Percentiles rank a stretch among this genome's conserved stretches.
Conservation (phyloP, 2,113 vertebrate genomes). For the Leptodactylus fuscus region DNA sequence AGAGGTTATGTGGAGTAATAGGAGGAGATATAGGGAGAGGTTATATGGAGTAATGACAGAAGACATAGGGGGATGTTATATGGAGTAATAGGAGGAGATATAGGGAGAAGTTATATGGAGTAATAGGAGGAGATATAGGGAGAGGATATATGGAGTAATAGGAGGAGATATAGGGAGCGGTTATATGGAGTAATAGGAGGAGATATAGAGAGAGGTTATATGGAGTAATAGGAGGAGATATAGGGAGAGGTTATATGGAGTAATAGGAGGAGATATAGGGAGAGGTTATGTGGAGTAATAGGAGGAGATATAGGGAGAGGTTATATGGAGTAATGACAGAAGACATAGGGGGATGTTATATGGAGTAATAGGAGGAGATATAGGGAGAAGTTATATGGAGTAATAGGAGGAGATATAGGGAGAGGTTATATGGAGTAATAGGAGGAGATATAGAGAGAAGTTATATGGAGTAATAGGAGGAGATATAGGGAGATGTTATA, state of each 20-base stretch:
- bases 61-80: background rate
- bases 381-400: background rate
- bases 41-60: background rate
- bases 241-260: no score
- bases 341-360: background rate
- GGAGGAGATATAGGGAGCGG: background rate
- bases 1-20: background rate
- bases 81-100: background rate
- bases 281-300: no score
- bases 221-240: background rate
- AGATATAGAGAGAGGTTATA: background rate
- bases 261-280: no score
- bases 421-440: no score
- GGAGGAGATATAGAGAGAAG: background rate
- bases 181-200: slow-evolving; percentile 6
- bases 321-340: no score
- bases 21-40: background rate
- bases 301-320: no score
- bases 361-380: background rate
- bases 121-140: slow-evolving; percentile 1
- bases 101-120: background rate
- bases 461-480: slow-evolving; percentile 8
- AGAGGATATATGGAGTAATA: no score
- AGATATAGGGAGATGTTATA: background rate
- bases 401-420: no score